A percentile compares a stretch with the other conserved stretches of the same genome.
These are phyloP conservation scores for Agrypnus murinus DNA, from an alignment of 2,888 invertebrate species.

Conservation along the genomic window DNA sequence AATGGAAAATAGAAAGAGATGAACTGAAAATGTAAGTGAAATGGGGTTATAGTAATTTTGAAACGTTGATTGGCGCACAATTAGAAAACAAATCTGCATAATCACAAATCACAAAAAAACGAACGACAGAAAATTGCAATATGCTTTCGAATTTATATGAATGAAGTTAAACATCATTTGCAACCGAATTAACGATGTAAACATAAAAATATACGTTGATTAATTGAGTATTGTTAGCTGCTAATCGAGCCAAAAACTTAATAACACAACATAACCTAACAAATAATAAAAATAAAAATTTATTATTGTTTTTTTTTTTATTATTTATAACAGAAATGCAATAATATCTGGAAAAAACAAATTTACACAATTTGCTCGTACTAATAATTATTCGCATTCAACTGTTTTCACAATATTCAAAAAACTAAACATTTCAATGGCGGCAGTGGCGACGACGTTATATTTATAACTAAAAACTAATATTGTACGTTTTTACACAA, in stretches of 20 bases:
- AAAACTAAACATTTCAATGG: constrained; percentile 10
- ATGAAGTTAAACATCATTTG: constrained; percentile 35
- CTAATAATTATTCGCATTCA: constrained; percentile 24
- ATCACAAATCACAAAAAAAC: neutral
- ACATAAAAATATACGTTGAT: constrained; percentile 37
- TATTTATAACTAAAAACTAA: constrained; percentile 32
- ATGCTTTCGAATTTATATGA: constrained; percentile 27
- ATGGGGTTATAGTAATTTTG: constrained; percentile 19
- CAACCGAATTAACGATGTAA: constrained; percentile 37
- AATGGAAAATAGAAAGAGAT: neutral
- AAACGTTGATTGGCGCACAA: constrained; percentile 24
- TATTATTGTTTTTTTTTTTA: constrained; percentile 26
- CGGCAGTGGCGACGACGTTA: too few relatives aligned
- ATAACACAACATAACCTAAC: too few relatives aligned
- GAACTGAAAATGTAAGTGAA: neutral
- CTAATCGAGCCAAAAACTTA: constrained; percentile 38
- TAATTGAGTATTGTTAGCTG: constrained; percentile 38
- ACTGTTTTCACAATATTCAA: constrained; percentile 16
- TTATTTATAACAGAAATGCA: constrained; percentile 25
- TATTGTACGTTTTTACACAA: constrained; percentile 33
- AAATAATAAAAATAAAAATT: constrained; percentile 35
- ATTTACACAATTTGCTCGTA: constrained; percentile 12
- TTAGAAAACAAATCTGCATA: constrained; percentile 26
- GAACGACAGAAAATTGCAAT: constrained; percentile 13
- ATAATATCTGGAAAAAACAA: constrained; percentile 27